Percentiles rank a stretch among this genome's conserved stretches.
Evolutionary conservation across 2,888 invertebrate species (phyloP).

Genomic region (Callimorpha dominula): DNA sequence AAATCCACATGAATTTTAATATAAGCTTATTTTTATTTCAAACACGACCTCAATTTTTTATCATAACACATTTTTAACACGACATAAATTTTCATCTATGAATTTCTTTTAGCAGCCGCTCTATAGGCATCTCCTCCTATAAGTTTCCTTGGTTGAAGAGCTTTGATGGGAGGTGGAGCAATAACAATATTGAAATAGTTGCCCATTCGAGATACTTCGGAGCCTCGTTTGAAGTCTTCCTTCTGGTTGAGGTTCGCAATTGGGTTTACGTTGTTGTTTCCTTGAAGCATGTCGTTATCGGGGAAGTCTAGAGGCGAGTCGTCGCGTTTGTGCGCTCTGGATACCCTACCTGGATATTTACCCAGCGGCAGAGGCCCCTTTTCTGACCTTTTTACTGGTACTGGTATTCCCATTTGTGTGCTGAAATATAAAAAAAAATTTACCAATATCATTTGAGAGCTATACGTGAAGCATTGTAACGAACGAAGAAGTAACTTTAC

Average conservation of each 20-base stretch:
- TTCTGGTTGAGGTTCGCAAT: slow-evolving; percentile 41
- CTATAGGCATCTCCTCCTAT: slow-evolving; percentile 62
- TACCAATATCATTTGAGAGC: background rate
- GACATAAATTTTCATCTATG: slow-evolving; percentile 24
- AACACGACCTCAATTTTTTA: background rate
- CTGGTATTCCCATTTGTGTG: slow-evolving; percentile 83
- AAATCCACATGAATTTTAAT: background rate
- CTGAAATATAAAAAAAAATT: slow-evolving; percentile 56
- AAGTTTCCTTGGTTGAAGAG: slow-evolving; percentile 76
- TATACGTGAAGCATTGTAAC: too few species aligned
- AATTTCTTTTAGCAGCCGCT: slow-evolving; percentile 58
- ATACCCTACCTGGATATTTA: slow-evolving; percentile 53
- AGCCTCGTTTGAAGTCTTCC: slow-evolving; percentile 66
- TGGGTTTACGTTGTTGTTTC: slow-evolving; percentile 20
- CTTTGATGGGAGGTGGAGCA: slow-evolving; percentile 80
- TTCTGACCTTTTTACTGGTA: slow-evolving; percentile 65
- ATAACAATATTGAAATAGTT: slow-evolving; percentile 84
- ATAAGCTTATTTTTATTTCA: slow-evolving; percentile 9
- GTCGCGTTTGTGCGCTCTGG: slow-evolving; percentile 62
- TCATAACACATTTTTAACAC: background rate
- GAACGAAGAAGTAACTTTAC: too few species aligned
- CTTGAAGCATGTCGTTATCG: slow-evolving; percentile 54
- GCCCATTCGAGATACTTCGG: slow-evolving; percentile 79
- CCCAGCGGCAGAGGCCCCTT: slow-evolving; percentile 37
- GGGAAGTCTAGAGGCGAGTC: slow-evolving; percentile 56